Conservation (phyloP, 2,888 invertebrate species). For the Boloria selene region DNA sequence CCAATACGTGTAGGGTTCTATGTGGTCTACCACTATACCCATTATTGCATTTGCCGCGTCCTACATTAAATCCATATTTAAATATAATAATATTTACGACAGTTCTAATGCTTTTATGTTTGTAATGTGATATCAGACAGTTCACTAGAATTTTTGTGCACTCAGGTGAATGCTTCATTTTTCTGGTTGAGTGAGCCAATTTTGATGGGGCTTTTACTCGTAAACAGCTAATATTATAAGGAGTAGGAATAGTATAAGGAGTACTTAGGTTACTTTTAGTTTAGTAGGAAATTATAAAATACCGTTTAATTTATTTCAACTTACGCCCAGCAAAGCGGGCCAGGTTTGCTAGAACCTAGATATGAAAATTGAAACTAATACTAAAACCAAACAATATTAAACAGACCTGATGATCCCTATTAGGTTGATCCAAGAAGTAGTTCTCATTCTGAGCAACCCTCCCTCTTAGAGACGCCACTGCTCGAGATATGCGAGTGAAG, state of each 20-base stretch:
- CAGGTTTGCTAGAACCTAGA: background rate
- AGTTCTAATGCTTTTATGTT: too few relatives aligned
- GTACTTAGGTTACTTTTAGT: too few relatives aligned
- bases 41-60: conserved; percentile 81
- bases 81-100: background rate
- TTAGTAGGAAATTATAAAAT: too few relatives aligned
- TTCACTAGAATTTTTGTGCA: too few relatives aligned
- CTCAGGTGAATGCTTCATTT: too few relatives aligned
- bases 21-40: conserved; percentile 81
- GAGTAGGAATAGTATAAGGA: too few relatives aligned
- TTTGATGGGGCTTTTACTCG: too few relatives aligned
- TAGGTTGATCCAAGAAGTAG: conserved; percentile 68
- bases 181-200: too few relatives aligned
- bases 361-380: background rate
- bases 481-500: conserved; percentile 53
- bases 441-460: conserved; percentile 66
- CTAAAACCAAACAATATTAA: background rate
- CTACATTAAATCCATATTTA: conserved; percentile 51
- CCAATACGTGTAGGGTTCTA: conserved; percentile 82
- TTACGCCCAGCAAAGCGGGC: too few relatives aligned
- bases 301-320: too few relatives aligned
- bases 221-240: too few relatives aligned
- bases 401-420: conserved; percentile 68
- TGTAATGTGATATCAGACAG: too few relatives aligned
- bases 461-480: conserved; percentile 62